Evolutionary conservation across 2,797 vertebrate species (phyloP).

Genomic region (Malurus leucopterus): DNA sequence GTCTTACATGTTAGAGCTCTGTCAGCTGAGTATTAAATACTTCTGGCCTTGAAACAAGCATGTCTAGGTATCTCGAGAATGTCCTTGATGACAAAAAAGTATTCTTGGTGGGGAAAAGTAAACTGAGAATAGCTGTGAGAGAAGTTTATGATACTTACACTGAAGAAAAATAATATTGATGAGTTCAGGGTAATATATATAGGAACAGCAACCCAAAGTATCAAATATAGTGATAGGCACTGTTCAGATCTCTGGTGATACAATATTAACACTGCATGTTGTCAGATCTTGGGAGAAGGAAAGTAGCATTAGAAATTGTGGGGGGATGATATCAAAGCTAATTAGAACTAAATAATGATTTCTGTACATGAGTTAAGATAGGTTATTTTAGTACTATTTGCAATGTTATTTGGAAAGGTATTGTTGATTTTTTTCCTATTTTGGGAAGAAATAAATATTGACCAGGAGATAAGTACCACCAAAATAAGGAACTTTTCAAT

Average conservation of each 20-base stretch:
- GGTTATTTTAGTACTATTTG: neutral
- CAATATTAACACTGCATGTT: neutral
- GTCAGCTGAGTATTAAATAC: neutral
- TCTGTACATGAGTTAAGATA: neutral
- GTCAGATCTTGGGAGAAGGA: neutral
- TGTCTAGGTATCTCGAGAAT: neutral
- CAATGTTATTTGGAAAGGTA: neutral
- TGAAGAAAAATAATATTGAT: neutral
- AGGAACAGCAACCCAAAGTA: neutral
- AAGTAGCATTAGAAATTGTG: neutral
- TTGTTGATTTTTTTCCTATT: neutral
- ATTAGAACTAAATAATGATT: neutral
- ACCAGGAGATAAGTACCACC: neutral
- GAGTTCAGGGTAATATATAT: neutral
- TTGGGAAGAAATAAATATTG: neutral
- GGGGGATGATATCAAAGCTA: neutral
- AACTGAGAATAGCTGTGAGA: neutral
- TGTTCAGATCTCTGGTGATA: neutral
- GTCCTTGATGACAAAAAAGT: neutral
- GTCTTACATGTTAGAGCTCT: neutral
- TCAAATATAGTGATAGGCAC: neutral
- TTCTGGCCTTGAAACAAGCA: neutral
- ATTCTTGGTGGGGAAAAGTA: neutral
- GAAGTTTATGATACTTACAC: neutral
- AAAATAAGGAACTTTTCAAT: neutral